phyloP scores from a whole-genome alignment of 2,113 vertebrate genomes.

The Corynorhinus townsendii region DNA sequence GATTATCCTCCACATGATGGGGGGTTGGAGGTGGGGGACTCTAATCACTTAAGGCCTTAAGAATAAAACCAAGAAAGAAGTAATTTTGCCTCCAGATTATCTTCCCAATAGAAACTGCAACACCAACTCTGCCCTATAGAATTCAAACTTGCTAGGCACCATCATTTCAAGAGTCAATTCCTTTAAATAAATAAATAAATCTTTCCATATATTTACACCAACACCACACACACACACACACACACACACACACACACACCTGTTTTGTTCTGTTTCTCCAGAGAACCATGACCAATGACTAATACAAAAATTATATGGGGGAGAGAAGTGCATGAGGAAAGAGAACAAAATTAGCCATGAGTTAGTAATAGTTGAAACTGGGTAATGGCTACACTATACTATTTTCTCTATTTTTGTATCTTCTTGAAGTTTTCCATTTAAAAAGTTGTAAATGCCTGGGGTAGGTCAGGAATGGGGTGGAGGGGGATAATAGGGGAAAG shows the following conservation, averaged over 20 bases:
- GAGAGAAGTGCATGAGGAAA: background rate
- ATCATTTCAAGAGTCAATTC: background rate
- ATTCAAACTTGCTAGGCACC: background rate
- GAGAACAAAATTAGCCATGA: background rate
- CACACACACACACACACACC: background rate
- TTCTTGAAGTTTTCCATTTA: background rate
- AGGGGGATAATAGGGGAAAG: too few species aligned
- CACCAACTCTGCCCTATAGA: background rate
- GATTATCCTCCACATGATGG: background rate
- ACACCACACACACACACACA: background rate
- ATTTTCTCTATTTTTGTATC: background rate
- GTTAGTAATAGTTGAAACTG: background rate
- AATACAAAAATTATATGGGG: background rate
- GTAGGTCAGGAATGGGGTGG: too few species aligned
- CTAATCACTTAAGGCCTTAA: background rate
- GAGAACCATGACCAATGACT: background rate
- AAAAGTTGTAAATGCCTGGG: background rate
- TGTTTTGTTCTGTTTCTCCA: background rate
- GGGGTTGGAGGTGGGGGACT: background rate
- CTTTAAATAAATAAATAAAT: background rate
- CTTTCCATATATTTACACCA: background rate
- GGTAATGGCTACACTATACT: background rate
- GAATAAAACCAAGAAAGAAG: background rate
- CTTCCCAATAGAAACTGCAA: background rate
- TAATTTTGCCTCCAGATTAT: background rate